Conservation (phyloP, 2,797 vertebrate genomes). For the Notolepis coatsorum region DNA sequence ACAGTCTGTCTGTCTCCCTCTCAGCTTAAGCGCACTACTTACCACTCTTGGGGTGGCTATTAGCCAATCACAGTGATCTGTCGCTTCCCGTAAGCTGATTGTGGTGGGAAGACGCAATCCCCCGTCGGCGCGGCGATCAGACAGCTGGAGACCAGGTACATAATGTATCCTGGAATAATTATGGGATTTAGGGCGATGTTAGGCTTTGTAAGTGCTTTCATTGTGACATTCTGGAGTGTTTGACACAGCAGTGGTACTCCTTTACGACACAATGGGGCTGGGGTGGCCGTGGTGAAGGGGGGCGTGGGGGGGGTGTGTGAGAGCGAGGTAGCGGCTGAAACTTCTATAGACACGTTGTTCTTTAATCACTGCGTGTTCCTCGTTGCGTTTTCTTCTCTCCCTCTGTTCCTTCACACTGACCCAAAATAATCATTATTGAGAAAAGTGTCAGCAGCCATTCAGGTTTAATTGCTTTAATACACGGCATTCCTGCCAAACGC, state of each 20-base stretch:
- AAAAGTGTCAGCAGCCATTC: slow-evolving; percentile 14
- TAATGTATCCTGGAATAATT: slow-evolving; percentile 82
- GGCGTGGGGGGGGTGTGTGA: slow-evolving; percentile 6
- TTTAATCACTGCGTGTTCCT: slow-evolving; percentile 67
- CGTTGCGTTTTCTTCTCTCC: slow-evolving; percentile 28
- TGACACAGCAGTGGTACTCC: slow-evolving; percentile 72
- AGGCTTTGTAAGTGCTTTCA: slow-evolving; percentile 80
- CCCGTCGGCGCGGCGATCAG: slow-evolving; percentile 73
- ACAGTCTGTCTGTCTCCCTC: slow-evolving; percentile 57
- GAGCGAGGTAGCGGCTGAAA: slow-evolving; percentile 23
- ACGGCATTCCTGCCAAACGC: slow-evolving; percentile 8
- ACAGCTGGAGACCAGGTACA: slow-evolving; percentile 79
- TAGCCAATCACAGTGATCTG: slow-evolving; percentile 78
- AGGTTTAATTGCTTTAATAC: slow-evolving; percentile 40
- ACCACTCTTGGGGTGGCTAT: slow-evolving; percentile 70
- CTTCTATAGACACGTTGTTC: slow-evolving; percentile 67
- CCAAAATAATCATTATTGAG: slow-evolving; percentile 51
- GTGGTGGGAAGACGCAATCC: slow-evolving; percentile 76
- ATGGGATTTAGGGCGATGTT: slow-evolving; percentile 81
- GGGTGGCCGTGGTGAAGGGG: slow-evolving; percentile 14
- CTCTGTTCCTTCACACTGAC: slow-evolving; percentile 40
- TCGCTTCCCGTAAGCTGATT: slow-evolving; percentile 81
- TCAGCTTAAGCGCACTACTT: slow-evolving; percentile 72
- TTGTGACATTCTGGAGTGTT: slow-evolving; percentile 76
- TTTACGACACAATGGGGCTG: slow-evolving; percentile 59